A percentile compares a stretch with the other conserved stretches of the same genome.
These are phyloP conservation scores for Leptura quadrifasciata DNA, from an alignment of 2,888 invertebrate genomes.

Conservation along the genomic window DNA sequence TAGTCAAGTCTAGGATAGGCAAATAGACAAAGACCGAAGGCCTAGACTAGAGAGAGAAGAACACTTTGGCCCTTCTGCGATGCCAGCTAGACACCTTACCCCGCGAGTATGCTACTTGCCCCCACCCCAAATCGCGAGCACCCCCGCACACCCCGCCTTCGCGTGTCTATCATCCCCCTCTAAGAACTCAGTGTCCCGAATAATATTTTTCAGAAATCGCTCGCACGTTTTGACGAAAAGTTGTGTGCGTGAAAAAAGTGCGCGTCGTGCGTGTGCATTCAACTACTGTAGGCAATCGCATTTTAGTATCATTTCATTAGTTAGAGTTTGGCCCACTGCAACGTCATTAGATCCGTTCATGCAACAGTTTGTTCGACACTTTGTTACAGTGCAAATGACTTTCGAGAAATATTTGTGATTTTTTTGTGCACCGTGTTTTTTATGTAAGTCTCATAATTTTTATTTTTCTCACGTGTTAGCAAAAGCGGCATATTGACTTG, in stretches of 20 bases:
- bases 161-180: constrained; percentile 70
- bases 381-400: constrained; percentile 46
- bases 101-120: constrained; percentile 62
- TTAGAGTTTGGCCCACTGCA: constrained; percentile 60
- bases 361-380: constrained; percentile 44
- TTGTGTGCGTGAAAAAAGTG: constrained; percentile 70
- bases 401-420: constrained; percentile 44
- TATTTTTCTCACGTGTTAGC: not conserved
- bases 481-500: not conserved
- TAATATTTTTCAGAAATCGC: constrained; percentile 72
- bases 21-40: constrained; percentile 47
- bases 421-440: constrained; percentile 15
- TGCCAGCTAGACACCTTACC: constrained; percentile 66
- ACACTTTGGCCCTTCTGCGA: constrained; percentile 52
- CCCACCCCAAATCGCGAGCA: constrained; percentile 62
- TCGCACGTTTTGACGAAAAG: constrained; percentile 73
- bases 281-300: constrained; percentile 51
- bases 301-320: constrained; percentile 56
- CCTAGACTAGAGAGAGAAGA: constrained; percentile 43
- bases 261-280: constrained; percentile 66
- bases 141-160: constrained; percentile 68
- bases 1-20: constrained; percentile 61
- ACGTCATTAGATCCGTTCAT: constrained; percentile 54
- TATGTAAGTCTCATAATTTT: constrained; percentile 27
- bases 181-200: constrained; percentile 67